A percentile compares a stretch with the other conserved stretches of the same genome.
These are phyloP conservation scores for Sebastes trivittatus DNA, from an alignment of 2,797 vertebrate species.

Conservation along the genomic window DNA sequence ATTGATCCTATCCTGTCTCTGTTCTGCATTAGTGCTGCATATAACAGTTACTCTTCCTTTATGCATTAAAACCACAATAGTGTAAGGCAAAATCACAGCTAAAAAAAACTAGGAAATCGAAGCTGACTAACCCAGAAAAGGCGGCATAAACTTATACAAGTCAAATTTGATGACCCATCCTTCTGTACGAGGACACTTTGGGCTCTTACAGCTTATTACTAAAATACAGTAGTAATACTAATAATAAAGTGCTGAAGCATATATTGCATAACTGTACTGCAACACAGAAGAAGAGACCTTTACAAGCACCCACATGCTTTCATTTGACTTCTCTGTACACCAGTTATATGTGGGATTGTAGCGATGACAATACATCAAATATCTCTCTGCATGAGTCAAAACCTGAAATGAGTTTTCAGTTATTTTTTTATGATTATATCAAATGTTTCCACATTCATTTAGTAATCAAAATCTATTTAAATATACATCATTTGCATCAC, in stretches of 20 bases:
- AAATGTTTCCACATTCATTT: background rate
- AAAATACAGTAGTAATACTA: background rate
- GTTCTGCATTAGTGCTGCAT: background rate
- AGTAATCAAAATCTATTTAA: background rate
- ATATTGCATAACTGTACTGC: constrained; percentile 27
- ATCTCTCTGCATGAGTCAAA: background rate
- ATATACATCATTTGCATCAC: background rate
- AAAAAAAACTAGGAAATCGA: background rate
- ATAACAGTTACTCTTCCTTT: background rate
- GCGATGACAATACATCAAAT: constrained; percentile 1
- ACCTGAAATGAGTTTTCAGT: background rate
- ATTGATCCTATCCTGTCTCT: background rate
- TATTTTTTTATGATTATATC: background rate
- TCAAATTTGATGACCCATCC: background rate
- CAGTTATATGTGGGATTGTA: constrained; percentile 15
- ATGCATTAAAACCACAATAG: background rate
- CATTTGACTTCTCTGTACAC: constrained; percentile 17
- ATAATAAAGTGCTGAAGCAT: too few species aligned
- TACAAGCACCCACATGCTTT: constrained; percentile 33
- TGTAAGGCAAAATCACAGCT: background rate
- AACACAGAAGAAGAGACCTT: constrained; percentile 31
- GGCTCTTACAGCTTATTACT: background rate
- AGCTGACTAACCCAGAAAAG: too few species aligned
- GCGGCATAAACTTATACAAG: background rate
- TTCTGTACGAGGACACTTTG: background rate